Evolutionary conservation across 2,797 vertebrate species (phyloP).

Genomic region (Meda fulgida): DNA sequence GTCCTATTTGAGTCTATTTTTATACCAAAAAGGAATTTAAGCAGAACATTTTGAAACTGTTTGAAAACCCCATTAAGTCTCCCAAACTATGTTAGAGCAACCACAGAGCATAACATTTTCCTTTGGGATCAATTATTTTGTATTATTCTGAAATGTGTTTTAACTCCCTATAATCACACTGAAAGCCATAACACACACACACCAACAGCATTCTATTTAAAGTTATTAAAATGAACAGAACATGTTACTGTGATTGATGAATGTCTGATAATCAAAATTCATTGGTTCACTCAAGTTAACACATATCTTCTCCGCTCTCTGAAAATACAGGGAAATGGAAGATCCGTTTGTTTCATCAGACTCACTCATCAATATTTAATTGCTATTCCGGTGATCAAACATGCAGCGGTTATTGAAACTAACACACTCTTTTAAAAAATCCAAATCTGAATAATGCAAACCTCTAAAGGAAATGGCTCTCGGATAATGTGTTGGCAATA

Average conservation of each 20-base stretch:
- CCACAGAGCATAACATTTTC: neutral
- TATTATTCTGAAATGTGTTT: neutral
- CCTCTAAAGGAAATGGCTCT: neutral
- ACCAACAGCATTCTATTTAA: neutral
- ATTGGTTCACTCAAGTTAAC: neutral
- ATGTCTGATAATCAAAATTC: neutral
- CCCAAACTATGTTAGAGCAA: neutral
- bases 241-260: neutral
- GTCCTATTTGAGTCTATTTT: neutral
- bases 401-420: slow-evolving; percentile 4
- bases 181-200: neutral
- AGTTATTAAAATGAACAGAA: neutral
- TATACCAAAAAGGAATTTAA: neutral
- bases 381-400: slow-evolving; percentile 5
- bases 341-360: slow-evolving; percentile 25
- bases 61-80: neutral
- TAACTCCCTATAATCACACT: neutral
- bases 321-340: neutral
- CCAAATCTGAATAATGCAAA: slow-evolving; percentile 16
- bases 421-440: neutral
- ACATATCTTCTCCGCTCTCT: neutral
- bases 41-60: neutral
- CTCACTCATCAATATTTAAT: slow-evolving; percentile 32
- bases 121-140: neutral
- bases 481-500: neutral